phyloP scores from a whole-genome alignment of 2,113 vertebrate genomes.

The Proteles cristata region DNA sequence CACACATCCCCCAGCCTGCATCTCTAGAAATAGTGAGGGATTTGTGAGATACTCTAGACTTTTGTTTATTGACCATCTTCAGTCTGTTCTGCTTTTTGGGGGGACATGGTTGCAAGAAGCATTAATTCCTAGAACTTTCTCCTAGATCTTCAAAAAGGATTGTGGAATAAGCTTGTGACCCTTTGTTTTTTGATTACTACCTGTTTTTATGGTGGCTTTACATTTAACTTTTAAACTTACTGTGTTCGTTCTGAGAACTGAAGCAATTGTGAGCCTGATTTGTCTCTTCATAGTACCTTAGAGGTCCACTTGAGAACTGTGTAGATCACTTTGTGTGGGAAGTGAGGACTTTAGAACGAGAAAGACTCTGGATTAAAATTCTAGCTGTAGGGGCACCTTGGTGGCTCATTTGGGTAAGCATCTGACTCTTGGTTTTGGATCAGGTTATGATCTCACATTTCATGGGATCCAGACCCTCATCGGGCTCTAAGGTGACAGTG shows the following conservation, averaged over 20 bases:
- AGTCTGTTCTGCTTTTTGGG: background rate
- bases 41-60: background rate
- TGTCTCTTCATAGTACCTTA: background rate
- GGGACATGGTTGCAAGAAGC: background rate
- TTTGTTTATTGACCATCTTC: background rate
- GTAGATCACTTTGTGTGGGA: background rate
- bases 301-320: background rate
- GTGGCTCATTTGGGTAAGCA: too few relatives aligned
- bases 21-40: background rate
- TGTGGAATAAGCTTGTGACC: background rate
- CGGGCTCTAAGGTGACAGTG: too few relatives aligned
- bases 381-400: background rate
- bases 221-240: slow-evolving; percentile 44
- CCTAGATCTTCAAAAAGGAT: background rate
- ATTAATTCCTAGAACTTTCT: background rate
- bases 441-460: too few relatives aligned
- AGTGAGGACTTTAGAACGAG: background rate
- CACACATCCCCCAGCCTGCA: background rate
- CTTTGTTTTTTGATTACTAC: background rate
- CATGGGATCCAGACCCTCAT: too few relatives aligned
- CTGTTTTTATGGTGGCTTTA: slow-evolving; percentile 6
- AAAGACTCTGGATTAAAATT: background rate
- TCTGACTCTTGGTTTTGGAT: too few relatives aligned
- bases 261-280: background rate
- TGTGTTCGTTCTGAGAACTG: slow-evolving; percentile 21